Percentiles rank a stretch among this genome's conserved stretches.
Evolutionary conservation across 1,140 invertebrate genomes (phyloP).

Genomic region (Drosophila grimshawi): DNA sequence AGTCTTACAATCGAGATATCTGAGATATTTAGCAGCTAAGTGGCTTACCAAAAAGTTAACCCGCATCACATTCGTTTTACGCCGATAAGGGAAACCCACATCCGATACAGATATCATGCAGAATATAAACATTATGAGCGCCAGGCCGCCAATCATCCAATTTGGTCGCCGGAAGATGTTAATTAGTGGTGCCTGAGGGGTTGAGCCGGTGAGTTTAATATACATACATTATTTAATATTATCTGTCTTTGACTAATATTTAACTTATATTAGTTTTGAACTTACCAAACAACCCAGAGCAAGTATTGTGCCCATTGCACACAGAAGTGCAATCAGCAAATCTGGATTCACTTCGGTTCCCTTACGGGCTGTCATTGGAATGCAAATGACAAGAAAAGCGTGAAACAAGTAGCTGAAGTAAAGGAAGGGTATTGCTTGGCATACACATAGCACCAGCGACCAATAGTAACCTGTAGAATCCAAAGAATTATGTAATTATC

Average conservation of each 20-base stretch:
- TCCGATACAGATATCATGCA: slow-evolving; percentile 88
- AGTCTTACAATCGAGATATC: no score
- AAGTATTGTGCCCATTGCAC: slow-evolving; percentile 83
- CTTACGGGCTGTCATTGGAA: slow-evolving; percentile 89
- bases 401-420: slow-evolving; percentile 88
- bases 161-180: slow-evolving; percentile 65
- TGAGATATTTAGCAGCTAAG: accelerated
- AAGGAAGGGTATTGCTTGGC: slow-evolving; percentile 82
- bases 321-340: slow-evolving; percentile 85
- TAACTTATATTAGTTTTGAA: background rate
- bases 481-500: background rate
- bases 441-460: slow-evolving; percentile 85
- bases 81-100: slow-evolving; percentile 91
- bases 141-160: slow-evolving; percentile 60
- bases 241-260: no score
- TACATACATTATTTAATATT: no score
- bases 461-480: slow-evolving; percentile 85
- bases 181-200: slow-evolving; percentile 56
- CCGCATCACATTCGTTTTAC: slow-evolving; percentile 88
- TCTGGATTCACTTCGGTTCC: slow-evolving; percentile 87
- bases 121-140: slow-evolving; percentile 85
- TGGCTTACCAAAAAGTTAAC: slow-evolving; percentile 88
- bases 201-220: background rate
- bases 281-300: slow-evolving; percentile 70
- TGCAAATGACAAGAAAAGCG: slow-evolving; percentile 88